Percentiles rank a stretch among this genome's conserved stretches.
Conservation (phyloP, 1,140 invertebrate species). For the Wiebesia pumilae region DNA sequence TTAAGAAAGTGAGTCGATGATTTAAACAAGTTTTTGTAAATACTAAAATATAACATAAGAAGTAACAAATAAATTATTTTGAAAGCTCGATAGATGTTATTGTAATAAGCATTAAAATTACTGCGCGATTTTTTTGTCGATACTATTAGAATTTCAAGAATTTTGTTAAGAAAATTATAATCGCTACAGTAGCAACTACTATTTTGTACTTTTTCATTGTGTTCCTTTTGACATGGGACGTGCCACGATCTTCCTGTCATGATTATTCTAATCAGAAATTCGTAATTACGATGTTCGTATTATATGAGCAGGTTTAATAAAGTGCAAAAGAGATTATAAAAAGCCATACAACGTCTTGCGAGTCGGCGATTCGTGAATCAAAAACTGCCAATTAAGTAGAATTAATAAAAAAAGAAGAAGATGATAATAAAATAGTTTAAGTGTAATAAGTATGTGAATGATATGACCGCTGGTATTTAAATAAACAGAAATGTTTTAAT, state of each 20-base stretch:
- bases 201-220: conserved; percentile 48
- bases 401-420: neutral
- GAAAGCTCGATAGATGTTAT: neutral
- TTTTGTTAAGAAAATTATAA: conserved; percentile 35
- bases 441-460: conserved; percentile 26
- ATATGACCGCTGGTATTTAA: conserved; percentile 39
- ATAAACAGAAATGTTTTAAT: neutral
- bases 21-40: neutral
- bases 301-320: conserved; percentile 41
- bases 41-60: neutral
- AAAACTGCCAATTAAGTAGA: conserved; percentile 41
- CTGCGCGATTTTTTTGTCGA: neutral
- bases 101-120: neutral
- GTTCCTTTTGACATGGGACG: conserved; percentile 35
- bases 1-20: neutral
- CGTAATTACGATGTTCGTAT: conserved; percentile 34
- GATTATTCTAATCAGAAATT: conserved; percentile 31
- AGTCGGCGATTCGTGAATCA: conserved; percentile 32
- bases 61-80: neutral
- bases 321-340: conserved; percentile 39
- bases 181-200: conserved; percentile 26
- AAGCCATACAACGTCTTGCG: conserved; percentile 33
- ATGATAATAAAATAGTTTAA: conserved; percentile 22
- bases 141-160: neutral
- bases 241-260: conserved; percentile 46